Conservation (phyloP, 2,888 invertebrate genomes). For the Reticulitermes lucifugus region DNA sequence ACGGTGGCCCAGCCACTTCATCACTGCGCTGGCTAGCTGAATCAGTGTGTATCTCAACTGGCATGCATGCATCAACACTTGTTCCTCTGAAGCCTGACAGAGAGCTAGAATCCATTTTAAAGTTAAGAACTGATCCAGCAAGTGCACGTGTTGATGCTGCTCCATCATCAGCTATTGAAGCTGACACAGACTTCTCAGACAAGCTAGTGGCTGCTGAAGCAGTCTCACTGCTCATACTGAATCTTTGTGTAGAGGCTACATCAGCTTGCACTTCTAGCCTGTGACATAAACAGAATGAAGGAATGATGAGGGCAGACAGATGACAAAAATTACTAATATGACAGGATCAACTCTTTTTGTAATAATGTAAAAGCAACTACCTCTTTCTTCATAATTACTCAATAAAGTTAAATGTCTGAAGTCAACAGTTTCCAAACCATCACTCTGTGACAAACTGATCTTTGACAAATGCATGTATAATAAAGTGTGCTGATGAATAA, state of each 20-base stretch:
- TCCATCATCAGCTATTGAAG: constrained; percentile 73
- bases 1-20: constrained; percentile 61
- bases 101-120: constrained; percentile 66
- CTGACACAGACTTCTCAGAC: constrained; percentile 75
- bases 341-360: not conserved
- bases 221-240: constrained; percentile 75
- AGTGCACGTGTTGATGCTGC: constrained; percentile 80
- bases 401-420: too few species aligned
- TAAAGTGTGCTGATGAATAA: too few species aligned
- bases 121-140: constrained; percentile 80
- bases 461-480: too few species aligned
- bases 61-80: constrained; percentile 35
- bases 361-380: too few species aligned
- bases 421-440: too few species aligned
- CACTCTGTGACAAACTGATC: too few species aligned
- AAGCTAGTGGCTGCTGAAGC: constrained; percentile 74
- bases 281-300: constrained; percentile 42
- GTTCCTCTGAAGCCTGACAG: constrained; percentile 37
- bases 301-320: not conserved
- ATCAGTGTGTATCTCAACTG: constrained; percentile 56
- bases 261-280: constrained; percentile 82
- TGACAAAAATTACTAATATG: not conserved
- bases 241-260: constrained; percentile 72
- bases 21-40: constrained; percentile 54
- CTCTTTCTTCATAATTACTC: too few species aligned